Conservation (phyloP, 1,140 invertebrate genomes). For the Mercenaria mercenaria region DNA sequence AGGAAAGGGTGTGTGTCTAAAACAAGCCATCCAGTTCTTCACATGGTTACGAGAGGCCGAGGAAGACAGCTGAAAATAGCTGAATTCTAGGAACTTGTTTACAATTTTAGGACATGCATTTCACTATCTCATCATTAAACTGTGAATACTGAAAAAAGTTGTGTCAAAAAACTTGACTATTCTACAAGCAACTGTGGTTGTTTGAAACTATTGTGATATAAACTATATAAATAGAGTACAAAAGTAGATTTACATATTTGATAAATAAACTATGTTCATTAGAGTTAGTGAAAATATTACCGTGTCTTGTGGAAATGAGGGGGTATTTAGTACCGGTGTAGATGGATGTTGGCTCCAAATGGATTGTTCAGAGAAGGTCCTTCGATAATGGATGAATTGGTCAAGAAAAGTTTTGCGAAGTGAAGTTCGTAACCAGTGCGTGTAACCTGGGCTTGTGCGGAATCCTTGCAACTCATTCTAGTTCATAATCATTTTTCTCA, state of each 20-base stretch:
- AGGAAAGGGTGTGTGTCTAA: conserved; percentile 88
- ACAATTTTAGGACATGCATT: neutral
- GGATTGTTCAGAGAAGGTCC: too few relatives aligned
- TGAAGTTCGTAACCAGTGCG: too few relatives aligned
- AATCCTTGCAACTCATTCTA: too few relatives aligned
- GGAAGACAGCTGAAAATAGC: conserved; percentile 70
- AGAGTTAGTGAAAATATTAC: conserved; percentile 10
- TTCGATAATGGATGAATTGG: too few relatives aligned
- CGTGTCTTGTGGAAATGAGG: neutral
- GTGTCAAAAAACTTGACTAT: neutral
- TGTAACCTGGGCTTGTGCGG: too few relatives aligned
- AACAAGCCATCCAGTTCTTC: conserved; percentile 88
- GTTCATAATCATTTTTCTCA: neutral
- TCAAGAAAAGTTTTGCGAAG: too few relatives aligned
- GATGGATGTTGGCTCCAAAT: neutral
- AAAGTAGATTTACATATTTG: conserved; percentile 4
- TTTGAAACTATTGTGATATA: conserved; percentile 24
- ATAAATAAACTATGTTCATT: neutral
- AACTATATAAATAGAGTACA: conserved; percentile 5
- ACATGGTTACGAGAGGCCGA: conserved; percentile 88
- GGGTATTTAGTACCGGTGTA: neutral
- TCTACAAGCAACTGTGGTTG: neutral
- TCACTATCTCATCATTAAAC: neutral
- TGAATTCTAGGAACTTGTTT: conserved; percentile 16
- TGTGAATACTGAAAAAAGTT: neutral